These are phyloP conservation scores for Myzus persicae DNA, from an alignment of 1,140 invertebrate genomes.

Conservation along the genomic window DNA sequence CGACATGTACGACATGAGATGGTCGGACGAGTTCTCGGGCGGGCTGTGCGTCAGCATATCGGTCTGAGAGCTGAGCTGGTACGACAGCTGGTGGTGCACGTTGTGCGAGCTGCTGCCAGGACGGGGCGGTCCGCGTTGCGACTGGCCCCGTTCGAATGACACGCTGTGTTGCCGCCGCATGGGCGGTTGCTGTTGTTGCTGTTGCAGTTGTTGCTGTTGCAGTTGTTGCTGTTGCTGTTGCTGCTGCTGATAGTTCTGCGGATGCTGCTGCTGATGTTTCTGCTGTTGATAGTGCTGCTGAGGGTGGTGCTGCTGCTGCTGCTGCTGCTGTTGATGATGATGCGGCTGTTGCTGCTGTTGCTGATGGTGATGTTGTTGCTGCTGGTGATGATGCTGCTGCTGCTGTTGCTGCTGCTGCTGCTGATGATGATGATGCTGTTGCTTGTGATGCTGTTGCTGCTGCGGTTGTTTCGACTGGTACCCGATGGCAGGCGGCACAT, in stretches of 20 bases:
- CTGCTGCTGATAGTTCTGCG: not conserved
- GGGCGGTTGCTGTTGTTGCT: not conserved
- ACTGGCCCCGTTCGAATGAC: slow-evolving; percentile 37
- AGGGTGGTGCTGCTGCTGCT: not conserved
- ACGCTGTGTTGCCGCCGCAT: slow-evolving; percentile 50
- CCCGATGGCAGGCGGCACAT: slow-evolving; percentile 28
- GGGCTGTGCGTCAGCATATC: slow-evolving; percentile 55
- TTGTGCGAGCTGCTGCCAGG: not conserved
- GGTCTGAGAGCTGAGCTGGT: slow-evolving; percentile 47
- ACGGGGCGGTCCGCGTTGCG: not conserved
- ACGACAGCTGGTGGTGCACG: slow-evolving; percentile 43
- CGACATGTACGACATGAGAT: slow-evolving; percentile 57
- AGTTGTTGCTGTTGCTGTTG: not conserved
- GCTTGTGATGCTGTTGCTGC: not conserved
- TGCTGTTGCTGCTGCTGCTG: not conserved
- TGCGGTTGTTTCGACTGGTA: slow-evolving; percentile 26
- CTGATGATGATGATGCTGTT: not conserved
- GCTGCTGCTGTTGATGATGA: not conserved
- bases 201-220: not conserved
- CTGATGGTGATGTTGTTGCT: not conserved
- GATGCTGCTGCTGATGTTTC: not conserved
- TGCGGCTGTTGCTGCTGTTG: not conserved
- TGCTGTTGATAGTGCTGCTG: not conserved
- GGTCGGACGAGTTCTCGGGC: slow-evolving; percentile 50
- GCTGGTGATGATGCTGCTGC: not conserved